Percentiles rank a stretch among this genome's conserved stretches.
Evolutionary conservation across 35 echinoderm and acorn worm species (phyloP).

Genomic region (Nesometra sesokonis): DNA sequence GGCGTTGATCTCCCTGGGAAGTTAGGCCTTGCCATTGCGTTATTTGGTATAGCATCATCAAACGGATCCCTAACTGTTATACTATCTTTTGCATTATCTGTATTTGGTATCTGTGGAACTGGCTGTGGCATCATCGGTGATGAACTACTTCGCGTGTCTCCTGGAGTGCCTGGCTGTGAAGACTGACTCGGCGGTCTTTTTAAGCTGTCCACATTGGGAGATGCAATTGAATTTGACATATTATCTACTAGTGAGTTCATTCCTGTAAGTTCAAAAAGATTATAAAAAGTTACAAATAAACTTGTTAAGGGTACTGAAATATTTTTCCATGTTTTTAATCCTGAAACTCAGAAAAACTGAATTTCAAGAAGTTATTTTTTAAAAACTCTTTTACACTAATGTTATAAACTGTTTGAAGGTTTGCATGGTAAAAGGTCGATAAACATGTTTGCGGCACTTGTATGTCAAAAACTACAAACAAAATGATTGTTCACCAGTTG

Average conservation of each 20-base stretch:
- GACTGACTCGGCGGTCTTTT: background rate
- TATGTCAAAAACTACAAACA: too few relatives aligned
- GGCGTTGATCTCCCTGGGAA: background rate
- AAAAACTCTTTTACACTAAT: too few relatives aligned
- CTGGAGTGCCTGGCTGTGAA: background rate
- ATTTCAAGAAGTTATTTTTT: too few relatives aligned
- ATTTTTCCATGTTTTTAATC: too few relatives aligned
- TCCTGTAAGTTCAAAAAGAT: background rate
- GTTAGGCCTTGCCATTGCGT: background rate
- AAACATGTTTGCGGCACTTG: too few relatives aligned
- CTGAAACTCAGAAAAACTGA: too few relatives aligned
- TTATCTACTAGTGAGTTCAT: conserved; percentile 31
- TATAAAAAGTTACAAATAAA: too few relatives aligned
- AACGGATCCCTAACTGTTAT: conserved; percentile 92
- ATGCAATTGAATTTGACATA: conserved; percentile 30
- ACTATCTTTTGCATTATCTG: conserved; percentile 57
- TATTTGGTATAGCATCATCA: conserved; percentile 28
- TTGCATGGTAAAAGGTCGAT: too few relatives aligned
- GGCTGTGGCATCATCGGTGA: background rate
- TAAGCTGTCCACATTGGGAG: background rate
- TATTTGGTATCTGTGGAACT: conserved; percentile 46
- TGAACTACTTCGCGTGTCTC: background rate
- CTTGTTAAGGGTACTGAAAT: too few relatives aligned
- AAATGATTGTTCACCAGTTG: background rate
- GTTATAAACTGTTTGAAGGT: too few relatives aligned